Evolutionary conservation across 2,797 vertebrate genomes (phyloP).

Genomic region (Pygocentrus nattereri): DNA sequence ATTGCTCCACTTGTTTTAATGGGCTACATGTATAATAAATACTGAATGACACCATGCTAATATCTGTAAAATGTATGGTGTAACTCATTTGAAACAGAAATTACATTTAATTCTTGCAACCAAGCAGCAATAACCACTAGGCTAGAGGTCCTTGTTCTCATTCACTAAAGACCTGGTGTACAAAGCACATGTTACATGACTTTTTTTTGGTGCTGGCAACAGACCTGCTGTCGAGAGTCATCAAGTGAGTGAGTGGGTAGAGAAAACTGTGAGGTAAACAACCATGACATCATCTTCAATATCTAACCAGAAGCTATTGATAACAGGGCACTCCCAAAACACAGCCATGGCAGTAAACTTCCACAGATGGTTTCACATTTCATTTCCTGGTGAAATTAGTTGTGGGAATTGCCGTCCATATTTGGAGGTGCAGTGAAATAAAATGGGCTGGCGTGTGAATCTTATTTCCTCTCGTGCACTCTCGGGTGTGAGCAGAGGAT

Average conservation of each 20-base stretch:
- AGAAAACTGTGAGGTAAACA: slow-evolving; percentile 18
- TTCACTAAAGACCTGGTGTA: neutral
- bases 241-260: neutral
- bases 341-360: slow-evolving; percentile 20
- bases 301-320: slow-evolving; percentile 16
- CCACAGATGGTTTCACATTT: slow-evolving; percentile 28
- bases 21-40: neutral
- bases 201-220: neutral
- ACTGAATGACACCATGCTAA: too few species aligned
- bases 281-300: slow-evolving; percentile 9
- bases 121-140: neutral
- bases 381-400: slow-evolving; percentile 48
- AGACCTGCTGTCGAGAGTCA: neutral
- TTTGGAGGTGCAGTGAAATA: slow-evolving; percentile 14
- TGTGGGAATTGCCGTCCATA: slow-evolving; percentile 29
- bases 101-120: neutral
- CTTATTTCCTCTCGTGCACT: slow-evolving; percentile 38
- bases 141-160: neutral
- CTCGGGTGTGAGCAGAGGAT: slow-evolving; percentile 20
- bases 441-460: slow-evolving; percentile 19
- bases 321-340: slow-evolving; percentile 10
- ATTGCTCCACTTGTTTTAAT: neutral
- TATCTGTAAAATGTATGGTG: too few species aligned
- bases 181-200: neutral
- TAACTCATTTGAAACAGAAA: neutral